A percentile compares a stretch with the other conserved stretches of the same genome.
Evolutionary conservation across 2,888 invertebrate genomes (phyloP).

Genomic region (Nezara viridula): DNA sequence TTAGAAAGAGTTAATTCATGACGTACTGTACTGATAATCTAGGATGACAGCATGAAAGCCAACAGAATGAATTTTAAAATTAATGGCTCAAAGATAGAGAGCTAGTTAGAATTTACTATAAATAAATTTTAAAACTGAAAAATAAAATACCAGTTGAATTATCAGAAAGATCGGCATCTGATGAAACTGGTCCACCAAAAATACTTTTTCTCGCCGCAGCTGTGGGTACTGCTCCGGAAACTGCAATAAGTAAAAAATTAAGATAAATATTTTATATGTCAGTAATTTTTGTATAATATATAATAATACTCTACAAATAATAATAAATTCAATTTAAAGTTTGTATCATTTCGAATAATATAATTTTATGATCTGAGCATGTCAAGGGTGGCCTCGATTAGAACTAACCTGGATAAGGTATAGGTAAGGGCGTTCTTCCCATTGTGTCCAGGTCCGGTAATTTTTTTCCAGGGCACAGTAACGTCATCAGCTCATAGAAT

Average conservation of each 20-base stretch:
- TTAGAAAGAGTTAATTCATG: background rate
- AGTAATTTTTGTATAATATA: background rate
- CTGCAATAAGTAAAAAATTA: background rate
- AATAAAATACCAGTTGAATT: slow-evolving; percentile 33
- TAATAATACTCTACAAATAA: background rate
- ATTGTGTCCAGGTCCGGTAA: slow-evolving; percentile 66
- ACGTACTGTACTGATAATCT: background rate
- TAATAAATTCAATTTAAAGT: slow-evolving; percentile 52
- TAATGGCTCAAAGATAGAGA: background rate
- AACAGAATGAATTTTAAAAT: background rate
- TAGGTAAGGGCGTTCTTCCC: slow-evolving; percentile 49
- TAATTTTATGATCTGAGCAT: no score
- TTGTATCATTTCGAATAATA: no score
- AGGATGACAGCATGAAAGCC: background rate
- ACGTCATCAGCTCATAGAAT: slow-evolving; percentile 68
- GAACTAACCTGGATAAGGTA: slow-evolving; percentile 25
- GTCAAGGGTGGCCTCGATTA: no score
- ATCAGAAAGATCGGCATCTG: slow-evolving; percentile 55
- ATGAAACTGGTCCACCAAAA: slow-evolving; percentile 50
- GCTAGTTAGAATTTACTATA: background rate
- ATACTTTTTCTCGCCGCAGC: slow-evolving; percentile 88
- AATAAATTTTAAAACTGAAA: slow-evolving; percentile 16
- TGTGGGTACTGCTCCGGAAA: slow-evolving; percentile 75
- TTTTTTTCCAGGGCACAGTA: slow-evolving; percentile 66
- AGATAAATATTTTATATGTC: no score